Percentiles rank a stretch among this genome's conserved stretches.
Conservation (phyloP, 1,140 invertebrate species). For the Pseudachorutes palmiensis region DNA sequence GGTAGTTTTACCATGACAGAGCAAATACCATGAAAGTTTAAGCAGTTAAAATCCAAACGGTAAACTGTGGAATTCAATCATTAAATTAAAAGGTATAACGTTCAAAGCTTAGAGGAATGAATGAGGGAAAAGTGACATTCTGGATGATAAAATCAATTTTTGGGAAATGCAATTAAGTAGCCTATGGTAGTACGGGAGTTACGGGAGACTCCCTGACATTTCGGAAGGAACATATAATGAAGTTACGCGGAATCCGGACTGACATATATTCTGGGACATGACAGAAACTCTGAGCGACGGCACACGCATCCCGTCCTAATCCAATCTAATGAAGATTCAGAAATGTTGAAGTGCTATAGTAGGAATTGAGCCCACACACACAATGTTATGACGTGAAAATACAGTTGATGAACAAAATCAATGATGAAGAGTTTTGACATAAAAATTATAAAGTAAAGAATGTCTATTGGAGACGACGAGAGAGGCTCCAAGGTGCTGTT, state of each 20-base stretch:
- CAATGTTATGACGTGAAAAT: neutral
- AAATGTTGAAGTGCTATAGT: neutral
- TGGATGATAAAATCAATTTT: conserved; percentile 4
- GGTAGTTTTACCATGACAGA: no score
- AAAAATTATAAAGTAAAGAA: no score
- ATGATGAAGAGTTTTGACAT: no score
- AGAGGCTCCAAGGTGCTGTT: no score
- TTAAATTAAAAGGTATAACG: neutral
- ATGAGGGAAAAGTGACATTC: neutral
- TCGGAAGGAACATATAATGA: conserved; percentile 5
- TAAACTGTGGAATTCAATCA: no score
- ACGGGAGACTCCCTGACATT: neutral
- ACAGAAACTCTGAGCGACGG: neutral
- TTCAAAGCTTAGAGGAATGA: neutral
- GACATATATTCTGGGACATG: conserved; percentile 4
- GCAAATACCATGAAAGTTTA: no score
- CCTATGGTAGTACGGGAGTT: neutral
- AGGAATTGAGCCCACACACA: neutral
- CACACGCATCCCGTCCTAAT: neutral
- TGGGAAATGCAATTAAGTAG: conserved; percentile 9
- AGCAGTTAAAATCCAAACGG: no score
- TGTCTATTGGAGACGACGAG: no score
- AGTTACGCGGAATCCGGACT: neutral
- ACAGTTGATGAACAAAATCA: neutral
- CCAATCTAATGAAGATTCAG: neutral